A percentile compares a stretch with the other conserved stretches of the same genome.
Evolutionary conservation across 2,888 invertebrate genomes (phyloP).

Genomic region (Alloplasta piceator): DNA sequence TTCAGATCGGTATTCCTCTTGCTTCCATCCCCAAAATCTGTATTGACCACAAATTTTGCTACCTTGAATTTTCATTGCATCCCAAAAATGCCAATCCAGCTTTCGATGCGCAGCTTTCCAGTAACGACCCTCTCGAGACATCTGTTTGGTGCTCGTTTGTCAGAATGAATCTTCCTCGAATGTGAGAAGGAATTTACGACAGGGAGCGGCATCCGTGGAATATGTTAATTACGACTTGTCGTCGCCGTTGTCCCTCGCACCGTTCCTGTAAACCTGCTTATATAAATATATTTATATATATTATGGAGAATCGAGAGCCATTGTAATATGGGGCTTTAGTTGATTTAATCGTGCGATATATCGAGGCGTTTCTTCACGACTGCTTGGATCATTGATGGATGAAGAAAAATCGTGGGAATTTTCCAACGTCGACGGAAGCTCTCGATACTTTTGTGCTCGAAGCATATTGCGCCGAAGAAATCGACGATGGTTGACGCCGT

Average conservation of each 20-base stretch:
- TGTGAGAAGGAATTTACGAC: constrained; percentile 48
- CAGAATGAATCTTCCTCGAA: constrained; percentile 31
- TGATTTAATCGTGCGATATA: constrained; percentile 59
- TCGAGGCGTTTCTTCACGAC: constrained; percentile 54
- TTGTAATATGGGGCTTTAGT: constrained; percentile 65
- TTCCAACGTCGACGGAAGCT: constrained; percentile 59
- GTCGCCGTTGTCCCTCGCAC: constrained; percentile 49
- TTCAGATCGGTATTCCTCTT: too few species aligned
- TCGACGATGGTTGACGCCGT: constrained; percentile 35
- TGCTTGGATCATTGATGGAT: constrained; percentile 48
- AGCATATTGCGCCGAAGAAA: too few species aligned
- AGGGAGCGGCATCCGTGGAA: constrained; percentile 50
- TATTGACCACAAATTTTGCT: too few species aligned
- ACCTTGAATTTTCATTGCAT: too few species aligned
- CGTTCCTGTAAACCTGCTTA: constrained; percentile 28
- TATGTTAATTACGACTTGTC: constrained; percentile 57
- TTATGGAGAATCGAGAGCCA: constrained; percentile 47
- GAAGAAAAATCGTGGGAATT: constrained; percentile 69
- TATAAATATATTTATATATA: background rate
- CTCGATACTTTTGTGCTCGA: constrained; percentile 27
- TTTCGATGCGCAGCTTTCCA: too few species aligned
- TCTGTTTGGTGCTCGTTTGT: background rate
- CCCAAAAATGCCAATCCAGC: too few species aligned
- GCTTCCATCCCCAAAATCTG: too few species aligned
- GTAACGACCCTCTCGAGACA: background rate